Conservation (phyloP, 1,140 invertebrate species). For the Drosophila arizonae region DNA sequence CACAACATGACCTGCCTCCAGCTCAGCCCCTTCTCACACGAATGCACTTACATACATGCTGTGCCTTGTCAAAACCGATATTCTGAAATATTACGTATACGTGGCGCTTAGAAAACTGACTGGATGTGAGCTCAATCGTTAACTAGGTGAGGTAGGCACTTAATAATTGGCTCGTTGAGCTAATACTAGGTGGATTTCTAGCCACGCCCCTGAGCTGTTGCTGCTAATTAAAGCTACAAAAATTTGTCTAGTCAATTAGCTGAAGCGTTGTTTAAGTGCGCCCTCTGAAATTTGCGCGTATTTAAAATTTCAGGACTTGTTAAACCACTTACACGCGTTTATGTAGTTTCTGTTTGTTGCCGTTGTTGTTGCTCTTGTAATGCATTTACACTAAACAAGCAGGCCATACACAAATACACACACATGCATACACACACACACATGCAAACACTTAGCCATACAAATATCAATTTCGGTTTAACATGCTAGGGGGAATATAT, state of each 20-base stretch:
- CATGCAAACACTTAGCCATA: conserved; percentile 46
- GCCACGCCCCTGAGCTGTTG: conserved; percentile 57
- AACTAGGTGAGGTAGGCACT: conserved; percentile 27
- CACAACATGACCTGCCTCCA: conserved; percentile 2
- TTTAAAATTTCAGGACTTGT: conserved; percentile 71
- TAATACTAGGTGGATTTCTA: conserved; percentile 40
- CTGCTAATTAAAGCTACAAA: conserved; percentile 53
- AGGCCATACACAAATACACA: conserved; percentile 29
- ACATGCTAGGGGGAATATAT: conserved; percentile 44
- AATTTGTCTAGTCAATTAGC: conserved; percentile 68
- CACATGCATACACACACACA: conserved; percentile 12
- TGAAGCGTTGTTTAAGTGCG: conserved; percentile 54
- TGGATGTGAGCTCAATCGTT: conserved; percentile 14
- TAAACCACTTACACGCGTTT: conserved; percentile 63
- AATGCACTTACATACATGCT: background rate
- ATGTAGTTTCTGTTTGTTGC: conserved; percentile 26
- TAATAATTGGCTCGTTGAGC: conserved; percentile 46
- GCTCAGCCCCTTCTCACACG: background rate
- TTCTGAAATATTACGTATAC: conserved; percentile 47
- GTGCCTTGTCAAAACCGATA: conserved; percentile 17
- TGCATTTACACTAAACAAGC: conserved; percentile 71
- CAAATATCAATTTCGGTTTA: conserved; percentile 75
- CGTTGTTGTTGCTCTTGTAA: conserved; percentile 30
- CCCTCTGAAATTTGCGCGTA: conserved; percentile 37
- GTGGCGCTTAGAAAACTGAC: conserved; percentile 11